These are phyloP conservation scores for Deilephila porcellus DNA, from an alignment of 2,888 invertebrate species.

Conservation along the genomic window DNA sequence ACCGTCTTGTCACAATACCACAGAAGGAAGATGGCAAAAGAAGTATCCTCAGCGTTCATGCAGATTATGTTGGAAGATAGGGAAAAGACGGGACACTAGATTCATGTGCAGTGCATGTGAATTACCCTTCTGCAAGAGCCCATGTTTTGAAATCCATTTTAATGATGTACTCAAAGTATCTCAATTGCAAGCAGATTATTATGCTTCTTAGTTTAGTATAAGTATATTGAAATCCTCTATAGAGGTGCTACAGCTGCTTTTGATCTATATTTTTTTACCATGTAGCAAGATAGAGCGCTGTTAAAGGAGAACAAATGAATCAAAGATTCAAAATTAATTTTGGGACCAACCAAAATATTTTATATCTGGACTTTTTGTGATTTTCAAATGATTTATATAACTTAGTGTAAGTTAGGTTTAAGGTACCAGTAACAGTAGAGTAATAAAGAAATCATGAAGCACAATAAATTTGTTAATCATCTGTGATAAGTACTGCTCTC, in stretches of 20 bases:
- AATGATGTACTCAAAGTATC: slow-evolving; percentile 78
- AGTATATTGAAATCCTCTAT: slow-evolving; percentile 45
- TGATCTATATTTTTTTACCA: slow-evolving; percentile 4
- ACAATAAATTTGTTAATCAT: slow-evolving; percentile 66
- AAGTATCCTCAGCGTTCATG: slow-evolving; percentile 83
- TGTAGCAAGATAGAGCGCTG: slow-evolving; percentile 33
- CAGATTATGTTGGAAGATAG: slow-evolving; percentile 80
- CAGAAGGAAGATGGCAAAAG: slow-evolving; percentile 84
- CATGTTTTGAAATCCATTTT: slow-evolving; percentile 80
- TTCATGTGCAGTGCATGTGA: slow-evolving; percentile 82
- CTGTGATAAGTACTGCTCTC: slow-evolving; percentile 75
- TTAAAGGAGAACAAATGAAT: slow-evolving; percentile 50
- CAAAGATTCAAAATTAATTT: slow-evolving; percentile 58
- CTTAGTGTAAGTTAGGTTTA: slow-evolving; percentile 43
- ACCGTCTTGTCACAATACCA: slow-evolving; percentile 80
- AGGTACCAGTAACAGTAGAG: slow-evolving; percentile 47
- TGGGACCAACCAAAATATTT: slow-evolving; percentile 54
- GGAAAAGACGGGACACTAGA: slow-evolving; percentile 77
- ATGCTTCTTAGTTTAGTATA: slow-evolving; percentile 64
- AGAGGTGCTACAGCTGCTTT: slow-evolving; percentile 43
- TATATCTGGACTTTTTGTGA: slow-evolving; percentile 11
- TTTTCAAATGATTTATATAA: slow-evolving; percentile 22
- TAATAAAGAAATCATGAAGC: slow-evolving; percentile 60
- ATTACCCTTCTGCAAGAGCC: slow-evolving; percentile 80
- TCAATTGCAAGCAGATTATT: slow-evolving; percentile 77